These are phyloP conservation scores for Drosophila aff. DNA, from an alignment of 1,140 invertebrate genomes.

Conservation along the genomic window DNA sequence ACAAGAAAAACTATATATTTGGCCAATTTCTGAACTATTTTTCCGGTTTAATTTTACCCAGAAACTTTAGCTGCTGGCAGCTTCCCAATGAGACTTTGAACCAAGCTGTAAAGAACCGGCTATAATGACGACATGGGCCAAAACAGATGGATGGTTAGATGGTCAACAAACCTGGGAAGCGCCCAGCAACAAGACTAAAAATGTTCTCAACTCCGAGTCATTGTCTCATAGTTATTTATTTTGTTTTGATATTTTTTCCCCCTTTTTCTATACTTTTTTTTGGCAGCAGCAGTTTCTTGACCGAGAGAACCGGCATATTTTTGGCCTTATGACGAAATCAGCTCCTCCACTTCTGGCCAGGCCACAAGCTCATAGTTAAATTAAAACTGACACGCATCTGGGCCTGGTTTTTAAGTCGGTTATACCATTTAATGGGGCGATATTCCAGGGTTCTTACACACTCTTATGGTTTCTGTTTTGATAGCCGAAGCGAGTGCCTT, in stretches of 20 bases:
- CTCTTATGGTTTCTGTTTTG: conserved; percentile 79
- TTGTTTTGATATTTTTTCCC: conserved; percentile 8
- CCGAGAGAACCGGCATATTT: conserved; percentile 57
- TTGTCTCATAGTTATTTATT: conserved; percentile 62
- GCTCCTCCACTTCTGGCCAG: not conserved
- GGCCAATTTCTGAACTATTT: too few species aligned
- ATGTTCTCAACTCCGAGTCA: conserved; percentile 29
- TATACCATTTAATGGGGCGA: conserved; percentile 65
- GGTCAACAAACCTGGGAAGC: conserved; percentile 57
- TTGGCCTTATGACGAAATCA: conserved; percentile 69
- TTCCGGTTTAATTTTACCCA: too few species aligned
- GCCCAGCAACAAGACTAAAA: conserved; percentile 27
- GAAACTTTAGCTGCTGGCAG: conserved; percentile 28
- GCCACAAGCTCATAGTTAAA: conserved; percentile 47
- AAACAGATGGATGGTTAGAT: conserved; percentile 20
- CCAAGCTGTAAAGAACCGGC: conserved; percentile 12
- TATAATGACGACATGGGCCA: conserved; percentile 42
- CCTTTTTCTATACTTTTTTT: not conserved
- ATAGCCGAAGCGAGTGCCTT: conserved; percentile 59
- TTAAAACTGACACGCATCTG: conserved; percentile 64
- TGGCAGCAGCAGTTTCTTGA: conserved; percentile 53
- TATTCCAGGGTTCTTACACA: conserved; percentile 43
- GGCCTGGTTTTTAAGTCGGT: conserved; percentile 45
- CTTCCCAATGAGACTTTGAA: conserved; percentile 24
- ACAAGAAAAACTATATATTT: too few species aligned